Evolutionary conservation across 2,888 invertebrate genomes (phyloP), one percentile per base, ranked within the genome.

Genomic region (Belgica antarctica): DNA sequence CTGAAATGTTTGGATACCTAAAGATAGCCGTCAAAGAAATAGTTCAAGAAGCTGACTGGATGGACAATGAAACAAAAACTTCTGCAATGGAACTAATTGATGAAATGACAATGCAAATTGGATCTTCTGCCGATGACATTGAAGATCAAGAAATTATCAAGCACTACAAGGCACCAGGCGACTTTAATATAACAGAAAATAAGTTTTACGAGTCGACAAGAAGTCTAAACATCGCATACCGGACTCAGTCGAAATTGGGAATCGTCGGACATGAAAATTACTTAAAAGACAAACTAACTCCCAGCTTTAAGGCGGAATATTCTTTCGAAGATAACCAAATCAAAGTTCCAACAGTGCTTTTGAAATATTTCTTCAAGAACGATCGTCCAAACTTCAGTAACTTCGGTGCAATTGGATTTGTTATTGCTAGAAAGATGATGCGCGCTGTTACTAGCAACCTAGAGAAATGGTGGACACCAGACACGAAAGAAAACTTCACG

Each of bases 341-440:
- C n/a, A n/a, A n/a, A n/a, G n/a, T n/a, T n/a, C n/a, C n/a, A n/a
- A n/a, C n/a, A 34, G 10, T 34, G 34, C 10, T 34, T 34, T 34
- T 8, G 34, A 34, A 34, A 34, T 8, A 34, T 52, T 52, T 52
- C 19, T 52, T 22, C 19, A 52, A 52, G n/a, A 24, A 52, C 25
- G 47, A 68, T 10, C 46, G 68, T n/a, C 68, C 68, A 19, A 19
- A 57, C 2, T 72, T 73, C 1, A 66, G 74, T 1, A 74, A 74
- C 52, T 75, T 73, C 31, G 75, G 74, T 24, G 73, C 72, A 24
- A 71, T 75, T 61, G 75, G 75, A 5, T 73, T 72, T n/a, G 73
- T 75, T 24, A 72, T 75, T 19, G 75, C 76, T 76, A 78, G 87
- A 89, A 22, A 66, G 73, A 34, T n/a, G 19, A 24, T 68, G 57